phyloP scores from a whole-genome alignment of 1,140 invertebrate species.

The Dinothrombium tinctorium region DNA sequence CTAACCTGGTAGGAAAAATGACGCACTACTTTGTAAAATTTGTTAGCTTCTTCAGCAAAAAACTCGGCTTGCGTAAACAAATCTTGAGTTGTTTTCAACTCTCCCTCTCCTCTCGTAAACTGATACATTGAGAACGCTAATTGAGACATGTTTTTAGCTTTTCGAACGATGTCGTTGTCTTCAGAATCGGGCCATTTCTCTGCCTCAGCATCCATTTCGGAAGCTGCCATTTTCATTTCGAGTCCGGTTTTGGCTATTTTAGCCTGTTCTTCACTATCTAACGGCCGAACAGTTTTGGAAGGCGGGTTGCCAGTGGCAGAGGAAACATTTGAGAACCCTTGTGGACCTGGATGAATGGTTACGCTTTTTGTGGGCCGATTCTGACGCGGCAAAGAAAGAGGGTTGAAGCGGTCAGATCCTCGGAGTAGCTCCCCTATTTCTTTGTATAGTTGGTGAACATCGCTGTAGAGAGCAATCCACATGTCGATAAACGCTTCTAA shows the following conservation, averaged over 20 bases:
- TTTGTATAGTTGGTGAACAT: slow-evolving; percentile 27
- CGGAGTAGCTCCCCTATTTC: slow-evolving; percentile 6
- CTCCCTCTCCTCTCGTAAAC: slow-evolving; percentile 92
- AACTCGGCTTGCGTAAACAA: slow-evolving; percentile 98
- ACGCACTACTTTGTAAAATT: slow-evolving; percentile 92
- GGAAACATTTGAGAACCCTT: not conserved
- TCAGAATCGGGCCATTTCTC: slow-evolving; percentile 66
- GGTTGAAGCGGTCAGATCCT: too few relatives aligned
- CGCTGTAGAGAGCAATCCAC: slow-evolving; percentile 78
- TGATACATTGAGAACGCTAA: slow-evolving; percentile 98
- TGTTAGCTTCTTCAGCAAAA: slow-evolving; percentile 96
- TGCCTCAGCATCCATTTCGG: slow-evolving; percentile 84
- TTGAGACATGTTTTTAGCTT: slow-evolving; percentile 94
- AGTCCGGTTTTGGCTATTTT: not conserved
- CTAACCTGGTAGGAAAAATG: slow-evolving; percentile 98
- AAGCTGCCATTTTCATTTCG: not conserved
- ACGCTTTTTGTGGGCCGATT: not conserved
- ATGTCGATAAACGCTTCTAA: slow-evolving; percentile 90
- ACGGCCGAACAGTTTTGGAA: not conserved
- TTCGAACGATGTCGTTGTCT: slow-evolving; percentile 92
- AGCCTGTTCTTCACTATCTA: not conserved
- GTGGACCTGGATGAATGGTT: not conserved
- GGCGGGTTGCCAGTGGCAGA: not conserved
- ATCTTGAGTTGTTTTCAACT: slow-evolving; percentile 92
- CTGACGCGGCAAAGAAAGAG: too few relatives aligned